Percentiles rank a stretch among this genome's conserved stretches.
Conservation (phyloP, 1,140 invertebrate genomes). For the Eumaeus atala region DNA sequence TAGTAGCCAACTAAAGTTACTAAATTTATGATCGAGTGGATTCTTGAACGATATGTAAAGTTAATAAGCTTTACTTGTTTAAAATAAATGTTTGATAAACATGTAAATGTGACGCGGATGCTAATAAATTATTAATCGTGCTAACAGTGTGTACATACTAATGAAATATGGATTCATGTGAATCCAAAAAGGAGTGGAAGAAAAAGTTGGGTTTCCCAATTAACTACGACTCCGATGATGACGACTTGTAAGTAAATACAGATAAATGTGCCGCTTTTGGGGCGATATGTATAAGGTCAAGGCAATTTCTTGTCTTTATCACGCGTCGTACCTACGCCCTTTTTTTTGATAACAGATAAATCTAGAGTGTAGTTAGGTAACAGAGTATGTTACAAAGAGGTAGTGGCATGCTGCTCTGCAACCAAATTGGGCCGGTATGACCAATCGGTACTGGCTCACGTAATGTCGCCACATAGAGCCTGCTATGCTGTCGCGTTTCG, state of each 20-base stretch:
- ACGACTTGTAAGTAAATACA: constrained; percentile 51
- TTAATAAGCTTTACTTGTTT: neutral
- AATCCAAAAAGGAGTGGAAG: constrained; percentile 48
- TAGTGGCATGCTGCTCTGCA: too few species aligned
- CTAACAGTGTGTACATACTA: constrained; percentile 26
- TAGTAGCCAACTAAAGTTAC: constrained; percentile 8
- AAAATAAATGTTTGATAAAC: neutral
- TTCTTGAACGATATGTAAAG: too few species aligned
- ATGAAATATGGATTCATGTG: constrained; percentile 35
- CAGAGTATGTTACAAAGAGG: too few species aligned
- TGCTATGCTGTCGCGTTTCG: too few species aligned
- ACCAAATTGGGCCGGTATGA: too few species aligned
- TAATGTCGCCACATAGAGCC: too few species aligned
- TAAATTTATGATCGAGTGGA: neutral
- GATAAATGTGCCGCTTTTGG: constrained; percentile 14
- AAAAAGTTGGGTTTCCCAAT: constrained; percentile 51
- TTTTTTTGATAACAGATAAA: constrained; percentile 1
- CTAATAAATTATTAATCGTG: constrained; percentile 18
- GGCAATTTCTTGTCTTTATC: constrained; percentile 12
- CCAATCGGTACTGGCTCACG: too few species aligned
- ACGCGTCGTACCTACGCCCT: neutral
- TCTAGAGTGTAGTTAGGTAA: too few species aligned
- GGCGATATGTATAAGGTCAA: constrained; percentile 20
- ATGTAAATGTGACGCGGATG: constrained; percentile 28
- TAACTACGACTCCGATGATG: constrained; percentile 53